phyloP scores from a whole-genome alignment of 2,113 vertebrate genomes.

The Rhizomys pruinosus region DNA sequence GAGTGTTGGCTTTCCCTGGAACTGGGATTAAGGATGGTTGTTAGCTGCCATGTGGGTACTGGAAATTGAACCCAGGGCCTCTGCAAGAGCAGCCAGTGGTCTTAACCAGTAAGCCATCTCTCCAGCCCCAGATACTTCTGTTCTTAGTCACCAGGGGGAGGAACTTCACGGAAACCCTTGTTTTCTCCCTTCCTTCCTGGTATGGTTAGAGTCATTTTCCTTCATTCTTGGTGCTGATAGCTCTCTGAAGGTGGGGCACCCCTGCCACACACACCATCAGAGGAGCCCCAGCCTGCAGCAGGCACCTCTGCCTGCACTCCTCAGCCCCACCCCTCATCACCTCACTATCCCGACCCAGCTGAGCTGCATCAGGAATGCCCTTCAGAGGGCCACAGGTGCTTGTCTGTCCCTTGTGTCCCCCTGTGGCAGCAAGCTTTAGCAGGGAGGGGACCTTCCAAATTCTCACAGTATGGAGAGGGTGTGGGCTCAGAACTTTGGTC shows the following conservation, averaged over 20 bases:
- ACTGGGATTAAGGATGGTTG: too few species aligned
- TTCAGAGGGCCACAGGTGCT: not conserved
- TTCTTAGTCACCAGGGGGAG: slow-evolving; percentile 27
- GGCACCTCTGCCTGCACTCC: slow-evolving; percentile 54
- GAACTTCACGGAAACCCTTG: slow-evolving; percentile 63
- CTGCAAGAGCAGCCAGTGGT: too few species aligned
- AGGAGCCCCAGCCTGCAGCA: slow-evolving; percentile 72
- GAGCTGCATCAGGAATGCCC: not conserved
- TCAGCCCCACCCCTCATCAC: slow-evolving; percentile 36
- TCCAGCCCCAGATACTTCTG: slow-evolving; percentile 34
- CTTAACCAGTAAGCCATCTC: too few species aligned
- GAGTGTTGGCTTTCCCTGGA: too few species aligned
- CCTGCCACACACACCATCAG: not conserved
- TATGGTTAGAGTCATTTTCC: not conserved
- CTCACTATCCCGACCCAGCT: slow-evolving; percentile 24
- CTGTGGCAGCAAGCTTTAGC: not conserved
- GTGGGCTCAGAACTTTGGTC: not conserved
- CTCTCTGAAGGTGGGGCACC: slow-evolving; percentile 24
- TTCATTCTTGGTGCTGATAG: slow-evolving; percentile 76
- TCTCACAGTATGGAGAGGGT: not conserved
- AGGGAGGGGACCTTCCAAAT: not conserved
- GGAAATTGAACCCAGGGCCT: too few species aligned
- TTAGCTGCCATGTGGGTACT: too few species aligned
- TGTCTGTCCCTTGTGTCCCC: not conserved
- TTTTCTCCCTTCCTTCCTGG: not conserved